Evolutionary conservation across 2,113 vertebrate species (phyloP), one percentile per base, ranked within the genome.

Genomic region (Sebastes schlegelii): DNA sequence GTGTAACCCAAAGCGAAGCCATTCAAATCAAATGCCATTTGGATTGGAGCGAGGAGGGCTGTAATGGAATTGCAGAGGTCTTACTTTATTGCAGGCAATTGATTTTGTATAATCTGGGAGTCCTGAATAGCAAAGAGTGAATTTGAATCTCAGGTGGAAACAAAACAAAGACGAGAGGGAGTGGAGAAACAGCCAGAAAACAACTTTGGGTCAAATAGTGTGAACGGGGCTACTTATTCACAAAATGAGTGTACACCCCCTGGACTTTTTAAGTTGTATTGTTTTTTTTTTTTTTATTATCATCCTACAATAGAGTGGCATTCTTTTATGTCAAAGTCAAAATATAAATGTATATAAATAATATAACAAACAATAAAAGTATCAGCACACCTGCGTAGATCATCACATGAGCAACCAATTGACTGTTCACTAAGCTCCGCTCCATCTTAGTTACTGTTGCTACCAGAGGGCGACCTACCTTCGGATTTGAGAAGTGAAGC

Each of bases 1-100:
- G 60, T 84, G 68, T 70, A 80, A 78, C 78, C 23, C 48, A 74
- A 66, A 89, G 82, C 8, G 73, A 78, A 76, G 40, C 79, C 74
- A 48, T 80, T 86, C 71, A 82, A 67, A 74, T 74, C 62, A 75
- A 34, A 10, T 12, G 4, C 40, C 8, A 52, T 76, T 86, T 86
- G 55, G 67, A 63, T 0, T 46, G 70, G 5, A 71, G 74, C 34
- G 55, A 5, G 11, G 48, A 45, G 12, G 45, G 55, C 42, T 75
- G 61, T 67, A 51, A 75, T 79, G 46, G 71, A 42, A 52, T 65
- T 65, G 40, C 26, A 19, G 34, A 49, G 58, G 34, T 69, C 12
- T 57, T 48, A 21, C 61, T 46, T 70, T 46, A 23, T 51, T 66
- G 61, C 45, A 72, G 34, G 34, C 26, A 74, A 54, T 69, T 61